These are phyloP conservation scores for Sminthopsis crassicaudata DNA, from an alignment of 2,113 vertebrate species.

Conservation along the genomic window DNA sequence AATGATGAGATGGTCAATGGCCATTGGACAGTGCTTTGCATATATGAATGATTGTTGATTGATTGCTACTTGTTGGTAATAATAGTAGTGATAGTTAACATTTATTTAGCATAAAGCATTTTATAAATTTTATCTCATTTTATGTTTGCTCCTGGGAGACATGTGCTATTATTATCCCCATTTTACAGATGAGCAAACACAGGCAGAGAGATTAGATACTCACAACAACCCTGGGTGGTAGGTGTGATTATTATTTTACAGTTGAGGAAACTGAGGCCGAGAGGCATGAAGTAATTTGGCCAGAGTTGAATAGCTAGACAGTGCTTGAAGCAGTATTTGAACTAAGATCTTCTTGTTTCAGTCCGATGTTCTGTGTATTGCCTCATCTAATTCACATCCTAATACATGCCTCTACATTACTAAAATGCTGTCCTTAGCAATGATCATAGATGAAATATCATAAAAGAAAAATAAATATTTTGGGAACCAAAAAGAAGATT, in stretches of 20 bases:
- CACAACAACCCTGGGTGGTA: no score
- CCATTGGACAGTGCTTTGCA: background rate
- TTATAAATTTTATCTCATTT: no score
- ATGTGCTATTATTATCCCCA: background rate
- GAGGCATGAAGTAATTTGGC: no score
- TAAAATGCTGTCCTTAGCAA: background rate
- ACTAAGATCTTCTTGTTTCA: no score
- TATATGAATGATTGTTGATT: background rate
- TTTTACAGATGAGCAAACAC: background rate
- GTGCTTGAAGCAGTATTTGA: no score
- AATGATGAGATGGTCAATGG: background rate
- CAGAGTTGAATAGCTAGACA: no score
- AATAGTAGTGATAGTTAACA: background rate
- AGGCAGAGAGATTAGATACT: background rate
- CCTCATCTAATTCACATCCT: no score
- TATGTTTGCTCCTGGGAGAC: background rate
- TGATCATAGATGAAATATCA: background rate
- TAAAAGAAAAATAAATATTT: background rate
- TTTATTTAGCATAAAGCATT: background rate
- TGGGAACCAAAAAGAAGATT: background rate
- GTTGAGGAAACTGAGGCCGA: no score
- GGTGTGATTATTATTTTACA: no score
- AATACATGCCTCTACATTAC: no score
- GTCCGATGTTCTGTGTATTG: no score
- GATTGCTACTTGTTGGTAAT: background rate